Evolutionary conservation across 2,888 invertebrate genomes (phyloP).

Genomic region (Amphipyra tragopoginis): DNA sequence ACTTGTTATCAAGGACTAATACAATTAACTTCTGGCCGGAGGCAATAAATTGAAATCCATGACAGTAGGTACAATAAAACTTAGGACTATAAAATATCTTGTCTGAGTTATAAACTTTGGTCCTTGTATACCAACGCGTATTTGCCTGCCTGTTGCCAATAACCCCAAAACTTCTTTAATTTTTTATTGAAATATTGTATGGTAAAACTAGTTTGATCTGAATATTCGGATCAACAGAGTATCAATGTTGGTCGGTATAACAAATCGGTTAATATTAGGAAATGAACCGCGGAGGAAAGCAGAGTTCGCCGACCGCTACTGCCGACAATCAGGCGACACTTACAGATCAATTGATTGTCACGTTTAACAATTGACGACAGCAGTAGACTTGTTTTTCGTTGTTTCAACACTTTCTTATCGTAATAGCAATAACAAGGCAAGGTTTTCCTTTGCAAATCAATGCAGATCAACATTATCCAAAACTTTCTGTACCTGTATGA

Average conservation of each 20-base stretch:
- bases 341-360: conserved; percentile 70
- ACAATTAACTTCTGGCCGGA: conserved; percentile 14
- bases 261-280: conserved; percentile 77
- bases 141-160: conserved; percentile 24
- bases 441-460: not conserved
- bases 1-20: conserved; percentile 27
- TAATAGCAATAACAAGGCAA: not conserved
- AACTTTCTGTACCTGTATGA: too few relatives aligned
- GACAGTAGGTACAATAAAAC: conserved; percentile 25
- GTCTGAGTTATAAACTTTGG: conserved; percentile 21
- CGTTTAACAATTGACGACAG: conserved; percentile 59
- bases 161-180: conserved; percentile 12
- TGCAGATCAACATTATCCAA: not conserved
- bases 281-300: conserved; percentile 73
- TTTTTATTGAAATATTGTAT: conserved; percentile 15
- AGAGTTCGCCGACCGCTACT: conserved; percentile 57
- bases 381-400: conserved; percentile 25
- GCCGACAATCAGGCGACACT: conserved; percentile 56
- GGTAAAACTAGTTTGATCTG: conserved; percentile 10
- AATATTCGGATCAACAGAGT: conserved; percentile 19
- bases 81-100: conserved; percentile 27
- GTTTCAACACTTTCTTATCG: conserved; percentile 34
- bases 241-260: conserved; percentile 62
- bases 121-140: not conserved
- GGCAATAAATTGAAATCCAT: conserved; percentile 15